Base-by-base conservation (phyloP, 2,888 invertebrate genomes). In the Listrodromus nycthemerus region DNA sequence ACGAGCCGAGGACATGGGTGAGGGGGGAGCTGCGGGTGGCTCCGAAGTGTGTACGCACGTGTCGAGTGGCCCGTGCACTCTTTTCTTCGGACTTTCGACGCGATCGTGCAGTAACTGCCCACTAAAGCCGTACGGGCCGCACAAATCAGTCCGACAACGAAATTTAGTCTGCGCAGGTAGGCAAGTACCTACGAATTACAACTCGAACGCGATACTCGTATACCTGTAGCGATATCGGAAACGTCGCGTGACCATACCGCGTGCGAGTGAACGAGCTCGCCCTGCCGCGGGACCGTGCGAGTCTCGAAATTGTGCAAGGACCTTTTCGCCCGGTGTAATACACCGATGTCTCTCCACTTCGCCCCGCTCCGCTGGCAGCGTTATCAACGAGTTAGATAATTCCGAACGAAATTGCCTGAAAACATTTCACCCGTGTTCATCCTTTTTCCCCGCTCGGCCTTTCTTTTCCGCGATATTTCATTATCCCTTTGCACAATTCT, bases 331-430 rank as follows among this genome's bases (percentile, higher is more conserved):
- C 10, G 1, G 45, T 45, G 70, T 45, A 65, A 52, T 63, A 48
- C 52, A 37, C 30, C 45, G 45, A 70, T 81, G 52, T 70, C 70
- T 16, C 33, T 41, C 50, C 41, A 41, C 66, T 24, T 19, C 63
- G 1, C 13, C 48, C n/a, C 48, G 50, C 33, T 21, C 13, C 50
- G 19, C 19, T 33, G 52, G 41, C 58, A 77, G 69, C 19, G 73
- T 82, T 48, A 69, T 63, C 78, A 41, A 55, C 50, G 16, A 21
- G 69, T 82, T 69, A 79, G 79, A 79, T 61, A 78, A 79, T 82
- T 78, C 75, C n/a, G 48, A 71, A 37, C 52, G 30, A 71, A 70
- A 80, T 61, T 76, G 65, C 71, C 21, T 50, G 16, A 37, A 8
- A 30, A 61, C 67, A 27, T 76, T 50, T 19, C 61, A 69, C 27